phyloP scores from a whole-genome alignment of 2,113 vertebrate species.

The Neogale vison region DNA sequence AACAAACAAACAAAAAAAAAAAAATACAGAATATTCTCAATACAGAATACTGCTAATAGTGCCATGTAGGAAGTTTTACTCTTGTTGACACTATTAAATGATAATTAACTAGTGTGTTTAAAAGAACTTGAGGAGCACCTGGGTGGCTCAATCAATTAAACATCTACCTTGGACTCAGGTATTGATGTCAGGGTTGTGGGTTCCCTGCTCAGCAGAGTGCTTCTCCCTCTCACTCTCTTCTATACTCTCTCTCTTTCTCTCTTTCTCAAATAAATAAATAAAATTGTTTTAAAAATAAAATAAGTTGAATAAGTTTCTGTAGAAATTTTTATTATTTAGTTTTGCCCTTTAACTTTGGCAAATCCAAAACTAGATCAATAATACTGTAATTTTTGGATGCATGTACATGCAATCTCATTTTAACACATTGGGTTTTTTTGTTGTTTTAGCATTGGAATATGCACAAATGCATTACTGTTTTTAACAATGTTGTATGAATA shows the following conservation, averaged over 20 bases:
- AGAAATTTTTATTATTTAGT: background rate
- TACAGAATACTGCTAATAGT: background rate
- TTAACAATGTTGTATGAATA: background rate
- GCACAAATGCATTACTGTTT: background rate
- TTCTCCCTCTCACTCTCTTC: background rate
- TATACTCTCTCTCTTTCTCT: background rate
- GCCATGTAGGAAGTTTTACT: background rate
- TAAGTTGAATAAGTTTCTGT: background rate
- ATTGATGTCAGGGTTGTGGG: background rate
- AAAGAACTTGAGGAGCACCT: background rate
- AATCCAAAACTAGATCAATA: background rate
- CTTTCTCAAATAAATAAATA: background rate
- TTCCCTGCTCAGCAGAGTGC: background rate
- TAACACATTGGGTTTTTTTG: background rate
- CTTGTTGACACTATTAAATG: background rate
- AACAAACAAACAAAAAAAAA: too few relatives aligned
- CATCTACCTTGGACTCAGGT: background rate
- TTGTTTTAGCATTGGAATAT: background rate
- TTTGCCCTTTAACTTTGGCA: background rate
- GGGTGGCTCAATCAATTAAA: background rate
- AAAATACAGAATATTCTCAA: background rate
- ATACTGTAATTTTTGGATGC: background rate
- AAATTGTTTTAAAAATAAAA: background rate
- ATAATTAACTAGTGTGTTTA: background rate
- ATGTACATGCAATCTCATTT: background rate